Conservation (phyloP, 2,797 vertebrate species). For the Lophura swinhoii region DNA sequence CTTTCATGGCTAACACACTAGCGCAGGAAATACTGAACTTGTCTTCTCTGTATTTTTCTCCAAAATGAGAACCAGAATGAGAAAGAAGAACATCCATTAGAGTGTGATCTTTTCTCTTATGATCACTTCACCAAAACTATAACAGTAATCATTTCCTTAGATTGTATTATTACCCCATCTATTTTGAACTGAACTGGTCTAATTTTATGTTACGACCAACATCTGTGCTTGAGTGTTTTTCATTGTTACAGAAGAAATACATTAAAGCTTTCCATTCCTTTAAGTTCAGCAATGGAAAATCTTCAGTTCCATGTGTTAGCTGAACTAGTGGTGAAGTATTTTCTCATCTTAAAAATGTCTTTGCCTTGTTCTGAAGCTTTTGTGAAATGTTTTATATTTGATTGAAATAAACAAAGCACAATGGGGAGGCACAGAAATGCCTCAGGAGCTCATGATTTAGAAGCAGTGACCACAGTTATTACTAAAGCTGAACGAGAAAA, state of each 20-base stretch:
- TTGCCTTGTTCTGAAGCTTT: conserved; percentile 27
- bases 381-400: conserved; percentile 27
- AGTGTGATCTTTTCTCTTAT: not conserved
- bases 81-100: not conserved
- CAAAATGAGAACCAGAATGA: conserved; percentile 40
- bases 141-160: not conserved
- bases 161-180: not conserved
- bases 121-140: conserved; percentile 7
- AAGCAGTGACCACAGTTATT: conserved; percentile 2
- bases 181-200: conserved; percentile 26
- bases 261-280: conserved; percentile 20
- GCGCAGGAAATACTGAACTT: not conserved
- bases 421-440: conserved; percentile 27
- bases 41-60: not conserved
- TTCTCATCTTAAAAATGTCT: conserved; percentile 17
- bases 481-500: conserved; percentile 3
- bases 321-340: not conserved
- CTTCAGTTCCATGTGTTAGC: conserved; percentile 10
- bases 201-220: conserved; percentile 19
- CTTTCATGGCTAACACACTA: not conserved
- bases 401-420: conserved; percentile 48
- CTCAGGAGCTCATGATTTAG: conserved; percentile 36
- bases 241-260: conserved; percentile 43
- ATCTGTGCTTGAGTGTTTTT: conserved; percentile 33
- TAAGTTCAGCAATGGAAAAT: conserved; percentile 30